Evolutionary conservation across 2,113 vertebrate genomes (phyloP).

Genomic region (Oreochromis niloticus): DNA sequence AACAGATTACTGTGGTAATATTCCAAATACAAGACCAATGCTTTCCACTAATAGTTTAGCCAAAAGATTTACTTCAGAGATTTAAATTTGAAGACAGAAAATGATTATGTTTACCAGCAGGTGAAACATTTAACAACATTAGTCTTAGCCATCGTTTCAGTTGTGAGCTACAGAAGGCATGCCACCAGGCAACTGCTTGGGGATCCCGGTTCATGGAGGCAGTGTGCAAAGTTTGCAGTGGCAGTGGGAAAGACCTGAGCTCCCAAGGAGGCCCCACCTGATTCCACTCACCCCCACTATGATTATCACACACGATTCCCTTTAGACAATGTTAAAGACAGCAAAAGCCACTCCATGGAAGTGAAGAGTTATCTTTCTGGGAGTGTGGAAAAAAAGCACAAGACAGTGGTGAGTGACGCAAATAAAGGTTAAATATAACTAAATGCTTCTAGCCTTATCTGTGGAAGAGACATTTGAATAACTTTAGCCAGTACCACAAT

Average conservation of each 20-base stretch:
- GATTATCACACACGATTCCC: rapidly evolving
- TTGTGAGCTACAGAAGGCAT: background rate
- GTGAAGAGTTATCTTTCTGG: background rate
- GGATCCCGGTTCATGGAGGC: background rate
- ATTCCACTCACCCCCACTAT: background rate
- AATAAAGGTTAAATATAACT: background rate
- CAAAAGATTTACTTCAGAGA: rapidly evolving
- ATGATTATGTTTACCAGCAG: rapidly evolving
- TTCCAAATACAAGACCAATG: background rate
- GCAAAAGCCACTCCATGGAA: background rate
- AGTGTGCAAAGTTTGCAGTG: background rate
- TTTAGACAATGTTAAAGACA: background rate
- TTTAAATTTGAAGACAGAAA: background rate
- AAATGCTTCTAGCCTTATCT: background rate
- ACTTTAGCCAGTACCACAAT: background rate
- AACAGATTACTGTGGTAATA: background rate
- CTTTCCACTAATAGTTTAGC: background rate
- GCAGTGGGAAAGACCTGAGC: background rate
- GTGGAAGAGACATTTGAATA: background rate
- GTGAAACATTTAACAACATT: background rate
- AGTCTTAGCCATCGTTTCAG: background rate
- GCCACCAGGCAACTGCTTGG: background rate
- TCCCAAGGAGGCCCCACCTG: rapidly evolving
- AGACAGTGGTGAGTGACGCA: background rate
- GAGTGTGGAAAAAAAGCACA: background rate